Percentiles rank a stretch among this genome's conserved stretches.
Evolutionary conservation across 2,113 vertebrate species (phyloP).

Genomic region (Hippolais icterina): DNA sequence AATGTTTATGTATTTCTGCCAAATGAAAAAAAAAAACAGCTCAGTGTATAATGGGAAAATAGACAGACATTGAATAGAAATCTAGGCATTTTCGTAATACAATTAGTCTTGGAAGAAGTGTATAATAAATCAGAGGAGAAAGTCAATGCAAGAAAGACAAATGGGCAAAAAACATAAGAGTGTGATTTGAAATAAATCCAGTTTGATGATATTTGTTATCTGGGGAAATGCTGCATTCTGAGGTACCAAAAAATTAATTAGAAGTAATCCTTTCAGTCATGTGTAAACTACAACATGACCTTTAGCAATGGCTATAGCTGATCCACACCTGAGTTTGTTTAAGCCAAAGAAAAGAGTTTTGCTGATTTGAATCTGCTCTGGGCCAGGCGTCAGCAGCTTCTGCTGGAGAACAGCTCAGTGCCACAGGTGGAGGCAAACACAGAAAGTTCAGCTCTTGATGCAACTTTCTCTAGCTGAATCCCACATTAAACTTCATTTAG

Average conservation of each 20-base stretch:
- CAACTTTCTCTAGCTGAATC: not conserved
- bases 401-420: not conserved
- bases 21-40: not conserved
- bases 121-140: not conserved
- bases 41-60: not conserved
- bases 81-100: not conserved
- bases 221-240: not conserved
- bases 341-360: not conserved
- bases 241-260: not conserved
- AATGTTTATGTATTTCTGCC: not conserved
- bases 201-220: not conserved
- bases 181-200: not conserved
- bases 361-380: not conserved
- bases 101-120: not conserved
- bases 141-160: not conserved
- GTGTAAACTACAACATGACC: not conserved
- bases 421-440: not conserved
- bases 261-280: not conserved
- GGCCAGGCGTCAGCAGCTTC: not conserved
- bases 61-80: not conserved
- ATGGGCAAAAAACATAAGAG: not conserved
- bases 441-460: not conserved
- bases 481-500: not conserved
- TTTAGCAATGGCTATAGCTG: not conserved
- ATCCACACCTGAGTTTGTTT: not conserved